Evolutionary conservation across 92 coral and sea anemone species (phyloP).

Genomic region (Siderastrea radians): DNA sequence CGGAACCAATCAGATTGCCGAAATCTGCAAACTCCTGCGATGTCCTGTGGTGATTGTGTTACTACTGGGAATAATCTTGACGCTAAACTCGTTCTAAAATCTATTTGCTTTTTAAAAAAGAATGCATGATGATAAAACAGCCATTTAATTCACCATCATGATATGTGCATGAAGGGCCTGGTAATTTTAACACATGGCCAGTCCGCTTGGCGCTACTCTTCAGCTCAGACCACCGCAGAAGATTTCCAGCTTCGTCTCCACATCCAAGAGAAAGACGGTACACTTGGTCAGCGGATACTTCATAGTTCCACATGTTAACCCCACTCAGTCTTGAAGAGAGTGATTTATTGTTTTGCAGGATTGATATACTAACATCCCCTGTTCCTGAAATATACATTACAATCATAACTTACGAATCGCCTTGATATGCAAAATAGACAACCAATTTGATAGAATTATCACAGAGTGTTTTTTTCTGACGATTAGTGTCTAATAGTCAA

Average conservation of each 20-base stretch:
- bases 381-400: slow-evolving; percentile 16
- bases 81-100: too few relatives aligned
- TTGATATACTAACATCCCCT: neutral
- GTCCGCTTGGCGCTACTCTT: neutral
- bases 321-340: slow-evolving; percentile 25
- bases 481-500: too few relatives aligned
- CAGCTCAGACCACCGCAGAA: slow-evolving; percentile 26
- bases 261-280: slow-evolving; percentile 49
- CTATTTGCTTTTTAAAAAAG: too few relatives aligned
- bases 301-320: slow-evolving; percentile 38
- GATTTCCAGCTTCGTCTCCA: slow-evolving; percentile 34
- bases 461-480: too few relatives aligned
- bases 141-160: slow-evolving; percentile 5
- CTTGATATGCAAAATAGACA: too few relatives aligned
- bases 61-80: too few relatives aligned
- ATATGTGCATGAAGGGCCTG: slow-evolving; percentile 21
- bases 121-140: neutral
- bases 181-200: neutral
- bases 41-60: too few relatives aligned
- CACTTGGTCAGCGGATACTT: neutral
- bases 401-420: neutral
- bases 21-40: too few relatives aligned
- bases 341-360: slow-evolving; percentile 18
- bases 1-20: too few relatives aligned
- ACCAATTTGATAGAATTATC: too few relatives aligned